Evolutionary conservation across 2,888 invertebrate genomes (phyloP), one percentile per base, ranked within the genome.

Genomic region (Gortyna flavago): DNA sequence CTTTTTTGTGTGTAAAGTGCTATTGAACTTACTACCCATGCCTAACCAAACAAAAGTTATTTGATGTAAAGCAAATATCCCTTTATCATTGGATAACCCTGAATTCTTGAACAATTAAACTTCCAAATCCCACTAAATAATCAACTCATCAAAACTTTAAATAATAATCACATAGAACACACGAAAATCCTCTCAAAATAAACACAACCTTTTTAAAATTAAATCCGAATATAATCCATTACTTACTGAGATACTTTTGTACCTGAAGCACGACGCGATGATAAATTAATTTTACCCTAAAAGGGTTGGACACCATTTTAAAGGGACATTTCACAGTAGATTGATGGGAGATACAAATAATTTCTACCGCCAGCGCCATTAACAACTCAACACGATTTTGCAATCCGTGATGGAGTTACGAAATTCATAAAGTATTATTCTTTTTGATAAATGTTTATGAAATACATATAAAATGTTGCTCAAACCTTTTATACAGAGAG

Each of bases 261-360:
- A 75, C 85, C 72, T 75, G 77, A 74, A 75, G 75, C 41, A 38
- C 38, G 76, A 73, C 54, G 71, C 77, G 78, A 69, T 32, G 71
- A 66, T 84, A 85, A 87, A 87, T 88, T 85, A 87, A 81, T 87
- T 59, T 62, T 67, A 64, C 44, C 75, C 59, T 54, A 21, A 81
- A 81, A 87, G 83, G 85, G 83, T 83, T 77, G 76, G 48, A 71
- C 71, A 51, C 66, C 76, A 78, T 87, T 88, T 84, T 66, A 35
- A 54, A 38, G 66, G 72, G 69, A 73, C 35, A 80, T 80, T 71
- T 78, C 61, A 51, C 29, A 25, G 69, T 57, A 72, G 51, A 86
- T 77, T 79, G 75, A 81, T 77, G 51, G 21, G 18, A 66, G 70
- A 77, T 78, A 81, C 25, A 25, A 54, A 84, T 78, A 70, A 83